These are phyloP conservation scores for Rhinoptilus africanus DNA, from an alignment of 2,113 vertebrate genomes.

Conservation along the genomic window DNA sequence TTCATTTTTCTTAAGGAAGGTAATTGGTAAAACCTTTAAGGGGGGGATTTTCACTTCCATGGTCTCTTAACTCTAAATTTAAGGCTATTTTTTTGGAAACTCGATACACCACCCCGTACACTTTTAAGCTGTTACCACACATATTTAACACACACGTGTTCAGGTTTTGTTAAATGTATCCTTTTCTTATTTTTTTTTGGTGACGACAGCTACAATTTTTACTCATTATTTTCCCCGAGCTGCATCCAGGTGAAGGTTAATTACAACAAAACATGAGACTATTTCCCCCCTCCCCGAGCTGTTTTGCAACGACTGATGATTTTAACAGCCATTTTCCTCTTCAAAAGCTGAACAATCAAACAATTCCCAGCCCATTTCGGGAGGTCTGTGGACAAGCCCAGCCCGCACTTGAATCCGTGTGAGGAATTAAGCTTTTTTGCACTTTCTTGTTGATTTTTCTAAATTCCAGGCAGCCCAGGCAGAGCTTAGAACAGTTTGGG, in stretches of 20 bases:
- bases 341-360: background rate
- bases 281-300: too few relatives aligned
- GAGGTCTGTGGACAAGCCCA: background rate
- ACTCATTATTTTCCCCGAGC: background rate
- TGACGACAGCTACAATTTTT: background rate
- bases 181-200: background rate
- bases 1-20: background rate
- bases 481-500: background rate
- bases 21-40: background rate
- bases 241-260: background rate
- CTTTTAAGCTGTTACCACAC: background rate
- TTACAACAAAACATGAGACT: background rate
- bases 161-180: background rate
- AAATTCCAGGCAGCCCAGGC: background rate
- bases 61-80: background rate
- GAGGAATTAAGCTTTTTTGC: background rate
- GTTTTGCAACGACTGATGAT: background rate
- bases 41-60: rapidly evolving
- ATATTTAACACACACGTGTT: rapidly evolving
- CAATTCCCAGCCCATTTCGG: rapidly evolving
- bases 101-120: rapidly evolving
- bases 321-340: background rate
- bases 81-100: background rate
- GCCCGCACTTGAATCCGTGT: rapidly evolving
- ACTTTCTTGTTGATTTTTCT: background rate